Evolutionary conservation across 2,113 vertebrate genomes (phyloP).

Genomic region (Python bivittatus): DNA sequence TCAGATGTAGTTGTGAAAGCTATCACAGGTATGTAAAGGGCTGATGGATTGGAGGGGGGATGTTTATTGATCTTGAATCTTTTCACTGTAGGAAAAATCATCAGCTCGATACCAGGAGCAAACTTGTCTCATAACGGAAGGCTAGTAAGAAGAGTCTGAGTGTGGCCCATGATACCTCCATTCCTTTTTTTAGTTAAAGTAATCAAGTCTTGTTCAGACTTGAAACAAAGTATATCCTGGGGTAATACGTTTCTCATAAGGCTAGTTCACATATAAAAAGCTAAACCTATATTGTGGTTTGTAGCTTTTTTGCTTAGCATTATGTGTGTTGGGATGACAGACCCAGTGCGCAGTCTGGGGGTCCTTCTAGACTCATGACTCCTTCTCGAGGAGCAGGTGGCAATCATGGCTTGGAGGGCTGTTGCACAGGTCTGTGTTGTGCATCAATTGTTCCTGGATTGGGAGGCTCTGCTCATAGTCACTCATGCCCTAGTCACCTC

Average conservation of each 20-base stretch:
- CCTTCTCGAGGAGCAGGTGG: too few relatives aligned
- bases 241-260: neutral
- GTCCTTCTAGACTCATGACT: too few relatives aligned
- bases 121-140: neutral
- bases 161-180: neutral
- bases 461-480: too few relatives aligned
- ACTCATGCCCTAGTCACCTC: too few relatives aligned
- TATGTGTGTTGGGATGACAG: neutral
- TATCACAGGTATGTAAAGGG: conserved; percentile 87
- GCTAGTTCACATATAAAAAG: neutral
- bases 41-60: neutral
- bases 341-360: too few relatives aligned
- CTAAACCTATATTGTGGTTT: neutral
- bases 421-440: too few relatives aligned
- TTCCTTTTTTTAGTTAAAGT: neutral
- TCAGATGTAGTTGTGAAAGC: conserved; percentile 96
- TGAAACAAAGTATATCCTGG: neutral
- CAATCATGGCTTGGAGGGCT: too few relatives aligned
- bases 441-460: too few relatives aligned
- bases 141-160: neutral
- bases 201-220: neutral
- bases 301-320: neutral
- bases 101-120: neutral
- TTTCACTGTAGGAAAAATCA: neutral
- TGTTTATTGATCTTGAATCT: neutral